These are phyloP conservation scores for Mayetiola destructor DNA, from an alignment of 2,888 invertebrate genomes.

Conservation along the genomic window DNA sequence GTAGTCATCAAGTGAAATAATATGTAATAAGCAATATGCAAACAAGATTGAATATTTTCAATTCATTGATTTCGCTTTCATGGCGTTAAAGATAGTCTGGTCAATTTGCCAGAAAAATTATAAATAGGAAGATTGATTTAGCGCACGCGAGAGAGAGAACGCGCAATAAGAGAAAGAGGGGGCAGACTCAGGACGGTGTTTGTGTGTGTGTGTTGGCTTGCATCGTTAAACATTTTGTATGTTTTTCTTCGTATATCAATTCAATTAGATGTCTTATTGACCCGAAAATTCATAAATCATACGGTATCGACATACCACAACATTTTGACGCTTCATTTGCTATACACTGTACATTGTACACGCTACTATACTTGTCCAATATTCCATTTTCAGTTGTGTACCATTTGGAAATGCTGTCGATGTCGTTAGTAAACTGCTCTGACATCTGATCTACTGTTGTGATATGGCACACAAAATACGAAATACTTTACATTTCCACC, in stretches of 20 bases:
- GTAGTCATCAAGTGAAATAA: too few species aligned
- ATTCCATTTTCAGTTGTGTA: neutral
- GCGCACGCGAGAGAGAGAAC: too few species aligned
- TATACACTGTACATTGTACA: too few species aligned
- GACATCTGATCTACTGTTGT: conserved; percentile 10
- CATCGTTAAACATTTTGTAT: too few species aligned
- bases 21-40: too few species aligned
- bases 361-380: too few species aligned
- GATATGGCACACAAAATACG: conserved; percentile 9
- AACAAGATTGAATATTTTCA: too few species aligned
- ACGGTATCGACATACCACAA: conserved; percentile 12
- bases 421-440: conserved; percentile 2
- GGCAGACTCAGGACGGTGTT: neutral
- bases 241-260: conserved; percentile 5
- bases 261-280: conserved; percentile 12
- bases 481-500: too few species aligned
- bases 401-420: neutral
- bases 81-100: neutral
- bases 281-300: conserved; percentile 12
- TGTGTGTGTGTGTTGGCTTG: neutral
- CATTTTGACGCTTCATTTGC: conserved; percentile 8
- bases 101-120: conserved; percentile 5
- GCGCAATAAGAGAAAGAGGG: too few species aligned
- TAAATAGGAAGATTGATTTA: conserved; percentile 2
- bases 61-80: too few species aligned